Percentiles rank a stretch among this genome's conserved stretches.
phyloP scores from a whole-genome alignment of 2,797 vertebrate genomes.

The Xiphorhynchus erythropygius region DNA sequence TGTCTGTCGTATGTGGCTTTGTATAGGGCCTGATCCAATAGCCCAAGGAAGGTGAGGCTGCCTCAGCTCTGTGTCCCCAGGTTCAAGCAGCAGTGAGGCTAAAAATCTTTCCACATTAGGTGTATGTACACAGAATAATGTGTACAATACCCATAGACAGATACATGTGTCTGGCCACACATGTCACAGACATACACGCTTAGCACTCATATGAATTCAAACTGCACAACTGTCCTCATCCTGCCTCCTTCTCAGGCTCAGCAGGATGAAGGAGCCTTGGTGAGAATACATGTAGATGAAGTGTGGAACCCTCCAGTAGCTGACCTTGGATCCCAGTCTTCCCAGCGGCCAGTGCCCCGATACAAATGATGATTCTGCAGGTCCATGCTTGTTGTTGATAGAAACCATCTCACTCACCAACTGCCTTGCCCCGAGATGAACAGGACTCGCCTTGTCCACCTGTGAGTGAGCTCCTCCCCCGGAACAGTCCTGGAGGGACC shows the following conservation, averaged over 20 bases:
- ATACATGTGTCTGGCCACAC: accelerated
- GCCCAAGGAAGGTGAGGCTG: not conserved
- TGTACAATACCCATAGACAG: accelerated
- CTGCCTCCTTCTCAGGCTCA: not conserved
- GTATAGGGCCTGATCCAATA: not conserved
- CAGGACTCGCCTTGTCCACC: not conserved
- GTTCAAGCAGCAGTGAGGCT: not conserved
- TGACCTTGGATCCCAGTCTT: not conserved
- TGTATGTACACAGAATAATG: accelerated
- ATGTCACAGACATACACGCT: not conserved
- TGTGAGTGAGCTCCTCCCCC: not conserved
- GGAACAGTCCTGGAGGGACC: not conserved
- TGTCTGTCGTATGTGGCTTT: not conserved
- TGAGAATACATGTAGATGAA: not conserved
- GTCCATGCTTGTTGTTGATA: not conserved
- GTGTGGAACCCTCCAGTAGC: not conserved
- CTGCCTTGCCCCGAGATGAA: not conserved
- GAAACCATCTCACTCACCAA: not conserved
- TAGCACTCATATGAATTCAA: not conserved
- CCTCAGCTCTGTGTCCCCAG: too few relatives aligned
- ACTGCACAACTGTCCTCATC: not conserved
- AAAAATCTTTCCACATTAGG: not conserved
- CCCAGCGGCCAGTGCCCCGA: not conserved
- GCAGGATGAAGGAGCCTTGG: not conserved
- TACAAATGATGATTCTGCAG: not conserved